These are phyloP conservation scores for Nephrotoma appendiculata DNA, from an alignment of 2,888 invertebrate species.

Conservation along the genomic window DNA sequence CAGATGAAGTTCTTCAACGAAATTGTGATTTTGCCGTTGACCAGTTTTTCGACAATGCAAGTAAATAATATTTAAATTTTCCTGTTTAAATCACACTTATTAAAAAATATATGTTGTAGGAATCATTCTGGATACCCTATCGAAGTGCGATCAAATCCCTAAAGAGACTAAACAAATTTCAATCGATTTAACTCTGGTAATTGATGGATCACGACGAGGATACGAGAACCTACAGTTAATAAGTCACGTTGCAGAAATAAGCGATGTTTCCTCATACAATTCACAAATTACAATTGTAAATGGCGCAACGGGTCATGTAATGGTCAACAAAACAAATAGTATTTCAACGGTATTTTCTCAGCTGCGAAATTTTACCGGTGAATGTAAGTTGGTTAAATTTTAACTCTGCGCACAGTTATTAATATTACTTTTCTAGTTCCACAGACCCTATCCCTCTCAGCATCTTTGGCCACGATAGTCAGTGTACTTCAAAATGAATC, in stretches of 20 bases:
- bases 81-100: constrained; percentile 15
- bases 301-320: constrained; percentile 44
- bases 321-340: constrained; percentile 42
- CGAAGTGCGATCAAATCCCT: constrained; percentile 11
- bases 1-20: constrained; percentile 33
- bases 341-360: constrained; percentile 32
- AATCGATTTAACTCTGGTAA: constrained; percentile 40
- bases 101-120: constrained; percentile 12
- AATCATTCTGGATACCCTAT: constrained; percentile 13
- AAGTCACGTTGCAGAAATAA: constrained; percentile 41
- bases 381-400: constrained; percentile 29
- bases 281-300: constrained; percentile 47
- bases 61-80: constrained; percentile 24
- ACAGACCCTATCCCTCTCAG: constrained; percentile 14
- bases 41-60: constrained; percentile 36
- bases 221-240: constrained; percentile 41
- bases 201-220: constrained; percentile 42
- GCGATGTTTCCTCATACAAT: constrained; percentile 42
- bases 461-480: constrained; percentile 35
- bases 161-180: constrained; percentile 24
- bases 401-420: no score
- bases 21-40: constrained; percentile 35
- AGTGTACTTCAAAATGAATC: constrained; percentile 35
- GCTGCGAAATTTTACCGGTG: constrained; percentile 31
- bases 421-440: constrained; percentile 12